Evolutionary conservation across 1,140 invertebrate species (phyloP).

Genomic region (Anoplolepis gracilipes): DNA sequence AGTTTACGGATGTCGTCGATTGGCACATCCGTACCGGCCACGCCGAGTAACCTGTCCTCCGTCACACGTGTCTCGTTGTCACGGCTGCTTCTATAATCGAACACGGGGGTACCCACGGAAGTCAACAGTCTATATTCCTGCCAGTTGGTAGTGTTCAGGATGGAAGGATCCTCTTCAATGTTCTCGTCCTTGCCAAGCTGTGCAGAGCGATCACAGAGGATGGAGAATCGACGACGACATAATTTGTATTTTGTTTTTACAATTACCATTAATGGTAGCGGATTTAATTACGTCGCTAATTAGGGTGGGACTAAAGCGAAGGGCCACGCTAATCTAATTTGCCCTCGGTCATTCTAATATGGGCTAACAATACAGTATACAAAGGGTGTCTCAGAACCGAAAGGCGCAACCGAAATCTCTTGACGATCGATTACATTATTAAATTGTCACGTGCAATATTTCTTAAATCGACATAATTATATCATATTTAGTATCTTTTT

Average conservation of each 20-base stretch:
- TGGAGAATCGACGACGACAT: slow-evolving; percentile 30
- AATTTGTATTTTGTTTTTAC: neutral
- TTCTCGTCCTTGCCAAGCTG: slow-evolving; percentile 75
- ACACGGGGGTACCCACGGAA: slow-evolving; percentile 94
- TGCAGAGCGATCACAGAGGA: slow-evolving; percentile 6
- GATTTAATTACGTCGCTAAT: neutral
- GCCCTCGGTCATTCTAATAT: slow-evolving; percentile 2
- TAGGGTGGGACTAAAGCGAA: slow-evolving; percentile 4
- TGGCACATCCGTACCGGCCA: slow-evolving; percentile 97
- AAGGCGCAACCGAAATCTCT: slow-evolving; percentile 12
- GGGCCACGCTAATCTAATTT: slow-evolving; percentile 25
- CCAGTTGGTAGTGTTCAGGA: slow-evolving; percentile 71
- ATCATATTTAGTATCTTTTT: too few species aligned
- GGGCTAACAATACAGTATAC: neutral
- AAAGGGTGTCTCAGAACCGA: neutral
- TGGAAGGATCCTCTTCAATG: slow-evolving; percentile 66
- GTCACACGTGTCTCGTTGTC: slow-evolving; percentile 88
- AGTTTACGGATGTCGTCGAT: slow-evolving; percentile 95
- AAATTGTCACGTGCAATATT: neutral
- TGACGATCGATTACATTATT: neutral
- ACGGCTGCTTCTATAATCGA: slow-evolving; percentile 89
- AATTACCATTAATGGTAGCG: slow-evolving; percentile 9
- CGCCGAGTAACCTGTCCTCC: slow-evolving; percentile 91
- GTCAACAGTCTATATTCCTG: slow-evolving; percentile 89
- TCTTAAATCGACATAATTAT: neutral